Percentiles rank a stretch among this genome's conserved stretches.
These are phyloP conservation scores for Ormyrus thymus DNA, from an alignment of 2,888 invertebrate species.

Conservation along the genomic window DNA sequence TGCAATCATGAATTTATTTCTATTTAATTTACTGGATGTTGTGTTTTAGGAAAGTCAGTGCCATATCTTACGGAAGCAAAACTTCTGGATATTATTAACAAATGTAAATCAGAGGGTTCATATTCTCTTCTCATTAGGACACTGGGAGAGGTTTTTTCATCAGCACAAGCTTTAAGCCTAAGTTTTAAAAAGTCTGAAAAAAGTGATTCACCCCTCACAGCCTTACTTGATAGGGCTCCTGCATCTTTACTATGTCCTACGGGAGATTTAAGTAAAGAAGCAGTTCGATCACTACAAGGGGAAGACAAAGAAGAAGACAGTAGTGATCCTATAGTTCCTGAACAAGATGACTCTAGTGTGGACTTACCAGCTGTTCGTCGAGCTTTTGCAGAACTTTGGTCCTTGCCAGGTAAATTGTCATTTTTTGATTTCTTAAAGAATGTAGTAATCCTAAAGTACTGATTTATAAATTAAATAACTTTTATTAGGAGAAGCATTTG, in stretches of 20 bases:
- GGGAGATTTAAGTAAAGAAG: slow-evolving; percentile 81
- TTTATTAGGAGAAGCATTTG: slow-evolving; percentile 76
- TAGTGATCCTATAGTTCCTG: slow-evolving; percentile 75
- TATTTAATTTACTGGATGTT: background rate
- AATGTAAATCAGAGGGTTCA: slow-evolving; percentile 82
- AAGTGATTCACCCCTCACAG: slow-evolving; percentile 76
- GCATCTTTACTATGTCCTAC: slow-evolving; percentile 74
- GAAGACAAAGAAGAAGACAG: slow-evolving; percentile 94
- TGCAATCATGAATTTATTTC: too few species aligned
- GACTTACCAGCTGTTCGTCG: slow-evolving; percentile 84
- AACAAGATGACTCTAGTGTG: slow-evolving; percentile 75
- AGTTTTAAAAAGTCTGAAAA: slow-evolving; percentile 80
- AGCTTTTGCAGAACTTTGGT: slow-evolving; percentile 79
- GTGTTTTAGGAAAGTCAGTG: slow-evolving; percentile 72
- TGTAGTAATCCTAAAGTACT: background rate
- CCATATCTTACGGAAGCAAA: slow-evolving; percentile 85
- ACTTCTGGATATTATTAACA: slow-evolving; percentile 84
- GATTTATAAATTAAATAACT: slow-evolving; percentile 48
- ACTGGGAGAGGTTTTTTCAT: slow-evolving; percentile 85
- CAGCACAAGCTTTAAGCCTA: slow-evolving; percentile 82
- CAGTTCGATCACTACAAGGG: slow-evolving; percentile 83
- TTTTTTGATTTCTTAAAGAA: slow-evolving; percentile 3
- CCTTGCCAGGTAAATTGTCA: slow-evolving; percentile 66
- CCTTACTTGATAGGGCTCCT: slow-evolving; percentile 77
- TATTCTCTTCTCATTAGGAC: slow-evolving; percentile 85